Conservation (phyloP, 2,797 vertebrate species). For the Malacoctenus gilli region DNA sequence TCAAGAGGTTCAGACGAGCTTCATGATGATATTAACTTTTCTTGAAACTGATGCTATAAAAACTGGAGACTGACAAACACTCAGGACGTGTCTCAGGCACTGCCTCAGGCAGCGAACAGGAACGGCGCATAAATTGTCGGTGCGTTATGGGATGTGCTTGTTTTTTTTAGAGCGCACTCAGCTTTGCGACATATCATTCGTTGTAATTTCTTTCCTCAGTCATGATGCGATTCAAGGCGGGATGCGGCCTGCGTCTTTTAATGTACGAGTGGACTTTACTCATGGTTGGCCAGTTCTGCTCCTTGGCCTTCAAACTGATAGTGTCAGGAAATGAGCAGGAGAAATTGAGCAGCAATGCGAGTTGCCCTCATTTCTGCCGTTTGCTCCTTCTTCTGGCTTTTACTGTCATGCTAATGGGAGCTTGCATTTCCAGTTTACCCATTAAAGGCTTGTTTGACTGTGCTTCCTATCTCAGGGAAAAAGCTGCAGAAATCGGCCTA, state of each 20-base stretch:
- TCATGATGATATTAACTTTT: too few species aligned
- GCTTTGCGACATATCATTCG: conserved; percentile 38
- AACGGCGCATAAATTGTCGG: conserved; percentile 69
- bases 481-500: too few species aligned
- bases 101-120: conserved; percentile 38
- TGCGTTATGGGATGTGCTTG: conserved; percentile 45
- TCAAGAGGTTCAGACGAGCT: too few species aligned
- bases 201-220: conserved; percentile 43
- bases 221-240: conserved; percentile 55
- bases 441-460: conserved; percentile 29
- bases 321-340: conserved; percentile 68
- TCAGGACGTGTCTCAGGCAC: conserved; percentile 25
- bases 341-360: conserved; percentile 56
- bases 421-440: conserved; percentile 38
- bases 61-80: conserved; percentile 43
- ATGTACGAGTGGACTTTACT: conserved; percentile 65
- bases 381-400: conserved; percentile 35
- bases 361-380: conserved; percentile 59
- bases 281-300: conserved; percentile 57
- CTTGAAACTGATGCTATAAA: conserved; percentile 16
- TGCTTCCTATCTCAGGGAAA: too few species aligned
- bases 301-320: conserved; percentile 50
- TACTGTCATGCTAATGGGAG: conserved; percentile 26
- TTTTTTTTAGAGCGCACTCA: conserved; percentile 61
- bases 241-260: conserved; percentile 54